phyloP scores from a whole-genome alignment of 2,797 vertebrate species.

The Microctenopoma stevenorrisi region DNA sequence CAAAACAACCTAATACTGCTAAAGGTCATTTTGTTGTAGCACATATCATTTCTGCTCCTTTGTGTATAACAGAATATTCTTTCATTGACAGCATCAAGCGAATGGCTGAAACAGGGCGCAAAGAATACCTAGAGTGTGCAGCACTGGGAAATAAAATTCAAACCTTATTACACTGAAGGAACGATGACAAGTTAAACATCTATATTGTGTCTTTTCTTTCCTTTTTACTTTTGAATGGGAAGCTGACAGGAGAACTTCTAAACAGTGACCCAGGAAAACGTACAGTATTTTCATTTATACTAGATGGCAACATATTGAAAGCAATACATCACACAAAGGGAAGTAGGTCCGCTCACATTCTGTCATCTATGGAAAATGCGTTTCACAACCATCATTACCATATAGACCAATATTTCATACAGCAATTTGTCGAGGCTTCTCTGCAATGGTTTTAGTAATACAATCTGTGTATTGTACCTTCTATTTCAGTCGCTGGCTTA shows the following conservation, averaged over 20 bases:
- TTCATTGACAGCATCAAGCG: too few relatives aligned
- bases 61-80: not conserved
- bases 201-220: not conserved
- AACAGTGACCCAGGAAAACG: constrained; percentile 26
- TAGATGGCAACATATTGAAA: constrained; percentile 52
- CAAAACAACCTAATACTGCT: not conserved
- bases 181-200: not conserved
- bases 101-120: not conserved
- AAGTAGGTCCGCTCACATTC: constrained; percentile 12
- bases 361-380: constrained; percentile 27
- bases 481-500: constrained; percentile 48
- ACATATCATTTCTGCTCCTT: not conserved
- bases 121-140: not conserved
- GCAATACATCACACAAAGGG: constrained; percentile 38
- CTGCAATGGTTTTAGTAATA: constrained; percentile 19
- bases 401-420: constrained; percentile 52
- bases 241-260: constrained; percentile 1
- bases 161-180: not conserved
- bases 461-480: constrained; percentile 37
- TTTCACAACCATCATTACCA: constrained; percentile 48
- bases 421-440: constrained; percentile 38
- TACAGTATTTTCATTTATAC: constrained; percentile 33
- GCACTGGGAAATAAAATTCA: not conserved
- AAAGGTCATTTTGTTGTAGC: not conserved
- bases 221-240: constrained; percentile 5